Percentiles rank a stretch among this genome's conserved stretches.
phyloP scores from a whole-genome alignment of 2,888 invertebrate species.

The Clepsis dumicolana region DNA sequence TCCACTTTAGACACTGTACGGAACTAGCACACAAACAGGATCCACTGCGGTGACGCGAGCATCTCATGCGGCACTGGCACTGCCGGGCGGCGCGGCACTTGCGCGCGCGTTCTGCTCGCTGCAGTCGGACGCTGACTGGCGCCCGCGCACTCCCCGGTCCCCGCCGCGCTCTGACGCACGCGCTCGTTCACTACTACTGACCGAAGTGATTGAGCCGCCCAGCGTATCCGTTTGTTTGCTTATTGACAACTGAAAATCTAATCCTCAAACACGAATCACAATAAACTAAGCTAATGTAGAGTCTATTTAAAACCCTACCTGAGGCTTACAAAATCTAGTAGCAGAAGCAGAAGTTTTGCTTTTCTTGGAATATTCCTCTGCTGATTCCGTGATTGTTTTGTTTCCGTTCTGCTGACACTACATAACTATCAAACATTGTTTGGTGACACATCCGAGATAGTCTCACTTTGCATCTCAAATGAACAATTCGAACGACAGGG shows the following conservation, averaged over 20 bases:
- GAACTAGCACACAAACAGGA: constrained; percentile 75
- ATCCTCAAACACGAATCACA: constrained; percentile 16
- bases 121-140: constrained; percentile 73
- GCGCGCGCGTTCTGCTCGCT: constrained; percentile 62
- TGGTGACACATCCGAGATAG: constrained; percentile 12
- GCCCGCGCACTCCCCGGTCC: constrained; percentile 48
- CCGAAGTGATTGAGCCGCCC: constrained; percentile 30
- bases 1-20: constrained; percentile 79
- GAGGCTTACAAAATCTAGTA: background rate
- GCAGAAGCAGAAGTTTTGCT: too few species aligned
- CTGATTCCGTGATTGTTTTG: background rate
- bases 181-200: constrained; percentile 25
- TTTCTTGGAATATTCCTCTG: background rate
- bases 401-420: background rate
- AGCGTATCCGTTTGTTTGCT: constrained; percentile 42
- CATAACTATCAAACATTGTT: constrained; percentile 5
- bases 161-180: constrained; percentile 44
- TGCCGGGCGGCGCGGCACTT: constrained; percentile 44
- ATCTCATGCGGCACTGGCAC: constrained; percentile 75
- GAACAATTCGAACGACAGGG: constrained; percentile 9
- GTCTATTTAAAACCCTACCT: background rate
- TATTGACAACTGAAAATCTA: constrained; percentile 40
- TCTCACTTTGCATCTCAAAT: background rate
- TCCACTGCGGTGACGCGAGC: constrained; percentile 78
- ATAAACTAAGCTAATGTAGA: constrained; percentile 20